Evolutionary conservation across 2,888 invertebrate genomes (phyloP).

Genomic region (Eumerus sabulonum): DNA sequence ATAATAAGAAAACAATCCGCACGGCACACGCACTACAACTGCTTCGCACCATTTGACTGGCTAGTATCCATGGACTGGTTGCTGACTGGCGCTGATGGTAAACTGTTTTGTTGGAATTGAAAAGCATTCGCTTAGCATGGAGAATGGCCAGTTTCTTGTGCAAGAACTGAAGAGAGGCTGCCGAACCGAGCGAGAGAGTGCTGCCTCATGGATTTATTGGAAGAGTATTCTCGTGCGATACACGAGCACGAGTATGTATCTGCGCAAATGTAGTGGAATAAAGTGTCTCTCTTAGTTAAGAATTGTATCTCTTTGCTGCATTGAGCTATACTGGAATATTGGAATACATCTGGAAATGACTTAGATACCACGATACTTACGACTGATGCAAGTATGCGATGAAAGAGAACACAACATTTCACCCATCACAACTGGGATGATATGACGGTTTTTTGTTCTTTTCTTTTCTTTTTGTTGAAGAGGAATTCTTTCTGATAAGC

Average conservation of each 20-base stretch:
- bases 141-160: constrained; percentile 4
- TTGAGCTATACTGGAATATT: constrained; percentile 32
- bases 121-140: constrained; percentile 37
- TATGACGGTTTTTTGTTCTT: too few relatives aligned
- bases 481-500: constrained; percentile 15
- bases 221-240: background rate
- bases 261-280: constrained; percentile 34
- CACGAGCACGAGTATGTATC: constrained; percentile 4
- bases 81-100: constrained; percentile 43
- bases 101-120: constrained; percentile 48
- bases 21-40: constrained; percentile 62
- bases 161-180: too few relatives aligned
- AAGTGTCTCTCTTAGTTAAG: constrained; percentile 13
- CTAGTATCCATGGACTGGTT: constrained; percentile 65
- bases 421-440: too few relatives aligned
- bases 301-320: constrained; percentile 25
- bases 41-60: constrained; percentile 61
- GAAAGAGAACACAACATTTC: too few relatives aligned
- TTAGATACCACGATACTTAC: too few relatives aligned
- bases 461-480: background rate
- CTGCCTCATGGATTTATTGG: background rate
- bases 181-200: constrained; percentile 1
- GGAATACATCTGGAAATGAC: constrained; percentile 1
- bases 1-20: constrained; percentile 59
- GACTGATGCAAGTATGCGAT: too few relatives aligned